Base-by-base conservation (phyloP, 1,140 invertebrate genomes). In the Catajapyx aquilonaris region DNA sequence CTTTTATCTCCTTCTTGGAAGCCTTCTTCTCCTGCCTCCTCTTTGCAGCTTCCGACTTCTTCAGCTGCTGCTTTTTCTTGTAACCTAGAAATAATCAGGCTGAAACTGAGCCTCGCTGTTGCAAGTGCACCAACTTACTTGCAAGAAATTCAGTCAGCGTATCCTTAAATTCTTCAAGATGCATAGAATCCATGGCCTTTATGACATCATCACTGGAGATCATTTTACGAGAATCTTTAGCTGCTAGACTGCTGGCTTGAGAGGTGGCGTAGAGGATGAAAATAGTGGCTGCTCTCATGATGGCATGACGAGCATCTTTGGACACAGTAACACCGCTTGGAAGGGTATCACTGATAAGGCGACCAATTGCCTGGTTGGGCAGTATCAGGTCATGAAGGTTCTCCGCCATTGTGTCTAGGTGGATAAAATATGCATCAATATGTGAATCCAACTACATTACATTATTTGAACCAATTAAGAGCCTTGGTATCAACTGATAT, bases 301-400 rank as follows among this genome's bases (percentile, higher is more conserved):
- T 70, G 1, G 85, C 85, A n/a, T 76, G 69, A 52, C 81, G 64
- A 1, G 86, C 86, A 69, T 75, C 86, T 68, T 90, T 76, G 33
- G 83, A 72, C 45, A 87, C 66, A 50, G 71, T 70, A 2, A 81
- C 64, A 46, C 77, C 69, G 48, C 80, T 66, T 2, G 87, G 86
- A 34, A 94, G 59, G 1, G 81, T 73, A 54, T 93, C 87, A 61
- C 88, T 91, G 7, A 93, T 81, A 23, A 95, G 77, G 50, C 85
- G 69, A 1, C 76, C 72, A 7, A 93, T 78, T 7, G 90, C 81
- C 1, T 85, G 71, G 50, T 79, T 75, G 0, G 88, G 87, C 18
- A 94, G 58, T 65, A 90, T 90, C 19, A 94, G 60, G 59, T 94
- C 87, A 61, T 87, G 81, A 31, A 83, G 65, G 52, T 71, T 68